phyloP scores from a whole-genome alignment of 2,888 invertebrate species.

The Xylota sylvarum region DNA sequence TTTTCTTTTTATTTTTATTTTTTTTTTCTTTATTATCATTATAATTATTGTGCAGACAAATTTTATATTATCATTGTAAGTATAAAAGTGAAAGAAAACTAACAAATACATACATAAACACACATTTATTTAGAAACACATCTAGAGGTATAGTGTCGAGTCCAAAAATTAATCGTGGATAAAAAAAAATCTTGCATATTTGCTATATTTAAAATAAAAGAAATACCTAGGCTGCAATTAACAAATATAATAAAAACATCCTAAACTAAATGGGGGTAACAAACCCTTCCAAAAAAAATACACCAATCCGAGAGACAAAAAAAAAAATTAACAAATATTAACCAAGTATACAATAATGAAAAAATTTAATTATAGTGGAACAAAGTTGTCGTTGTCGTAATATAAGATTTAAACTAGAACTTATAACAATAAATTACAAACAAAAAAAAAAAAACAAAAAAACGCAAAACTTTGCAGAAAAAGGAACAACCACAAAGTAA shows the following conservation, averaged over 20 bases:
- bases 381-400: constrained; percentile 76
- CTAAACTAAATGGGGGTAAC: constrained; percentile 59
- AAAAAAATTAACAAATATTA: constrained; percentile 63
- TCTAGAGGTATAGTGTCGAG: constrained; percentile 67
- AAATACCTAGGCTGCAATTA: constrained; percentile 71
- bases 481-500: constrained; percentile 67
- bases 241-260: constrained; percentile 61
- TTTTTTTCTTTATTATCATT: constrained; percentile 34
- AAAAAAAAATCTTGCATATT: constrained; percentile 58
- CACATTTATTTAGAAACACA: constrained; percentile 62
- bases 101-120: constrained; percentile 59
- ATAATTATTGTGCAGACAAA: constrained; percentile 66
- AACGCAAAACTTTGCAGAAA: constrained; percentile 41
- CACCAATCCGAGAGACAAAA: constrained; percentile 71
- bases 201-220: constrained; percentile 63
- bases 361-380: constrained; percentile 71
- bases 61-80: constrained; percentile 68
- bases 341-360: constrained; percentile 74
- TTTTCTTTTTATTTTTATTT: constrained; percentile 38
- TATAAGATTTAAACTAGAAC: constrained; percentile 73
- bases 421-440: constrained; percentile 70
- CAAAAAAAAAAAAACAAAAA: constrained; percentile 21
- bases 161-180: constrained; percentile 63
- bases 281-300: constrained; percentile 60
- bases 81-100: constrained; percentile 51